A percentile compares a stretch with the other conserved stretches of the same genome.
Evolutionary conservation across 2,888 invertebrate genomes (phyloP).

Genomic region (Cetonia aurata): DNA sequence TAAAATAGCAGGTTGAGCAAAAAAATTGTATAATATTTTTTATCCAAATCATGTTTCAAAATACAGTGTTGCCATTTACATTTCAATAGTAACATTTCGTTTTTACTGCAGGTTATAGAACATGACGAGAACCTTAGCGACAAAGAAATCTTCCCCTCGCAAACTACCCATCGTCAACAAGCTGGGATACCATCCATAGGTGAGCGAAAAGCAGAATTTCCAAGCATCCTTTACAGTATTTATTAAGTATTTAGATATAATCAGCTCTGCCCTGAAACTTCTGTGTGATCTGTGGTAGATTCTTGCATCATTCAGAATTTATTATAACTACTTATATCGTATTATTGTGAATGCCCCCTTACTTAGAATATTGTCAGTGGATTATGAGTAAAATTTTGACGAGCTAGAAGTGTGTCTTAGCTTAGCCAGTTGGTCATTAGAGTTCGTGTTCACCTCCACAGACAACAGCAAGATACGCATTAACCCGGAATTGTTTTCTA

Average conservation of each 20-base stretch:
- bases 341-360: not conserved
- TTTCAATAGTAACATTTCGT: not conserved
- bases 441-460: slow-evolving; percentile 46
- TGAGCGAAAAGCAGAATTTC: slow-evolving; percentile 52
- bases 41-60: no score
- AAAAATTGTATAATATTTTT: no score
- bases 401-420: not conserved
- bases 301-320: not conserved
- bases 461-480: slow-evolving; percentile 19
- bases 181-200: slow-evolving; percentile 66
- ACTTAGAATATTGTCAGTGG: not conserved
- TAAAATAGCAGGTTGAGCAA: no score
- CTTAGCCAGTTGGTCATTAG: slow-evolving; percentile 41
- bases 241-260: not conserved
- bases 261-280: slow-evolving; percentile 4
- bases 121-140: slow-evolving; percentile 90
- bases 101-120: slow-evolving; percentile 73
- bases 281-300: slow-evolving; percentile 22
- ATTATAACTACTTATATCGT: no score
- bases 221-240: not conserved
- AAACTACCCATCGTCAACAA: slow-evolving; percentile 60
- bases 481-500: slow-evolving; percentile 40
- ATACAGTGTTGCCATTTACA: no score
- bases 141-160: slow-evolving; percentile 82
- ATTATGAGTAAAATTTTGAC: not conserved